Evolutionary conservation across 1,140 invertebrate species (phyloP), one percentile per base, ranked within the genome.

Genomic region (Drosophila sechellia): DNA sequence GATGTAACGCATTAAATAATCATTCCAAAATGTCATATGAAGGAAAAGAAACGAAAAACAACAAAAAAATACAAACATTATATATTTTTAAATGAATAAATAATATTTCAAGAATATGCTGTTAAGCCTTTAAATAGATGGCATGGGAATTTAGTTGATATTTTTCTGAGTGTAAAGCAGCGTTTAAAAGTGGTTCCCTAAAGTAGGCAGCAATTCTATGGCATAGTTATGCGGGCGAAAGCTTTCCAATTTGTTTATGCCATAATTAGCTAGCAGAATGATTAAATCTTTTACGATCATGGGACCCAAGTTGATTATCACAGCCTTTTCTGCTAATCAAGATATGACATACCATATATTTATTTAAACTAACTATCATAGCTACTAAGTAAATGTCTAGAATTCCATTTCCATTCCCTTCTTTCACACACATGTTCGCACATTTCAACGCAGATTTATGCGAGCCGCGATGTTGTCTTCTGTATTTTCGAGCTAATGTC

Each of bases 1-100:
- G 77, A 84, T 86, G 77, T 81, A 81, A 72, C 73, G 79, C 81
- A 84, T 84, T 48, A 69, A 63, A 81, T 81, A 86, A 86, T 86
- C 81, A 85, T 85, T 85, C 81, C 81, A 86, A 85, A 85, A 77
- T 85, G 81, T 85, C 81, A 86, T 86, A 77, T 53, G 56, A 68
- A 71, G 70, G 40, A 75, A 64, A 74, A 69, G 40, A 42, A 56
- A 75, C 22, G 66, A 65, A 42, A 74, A 54, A 42, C 31, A 57
- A 42, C 31, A 57, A 27, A 77, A 77, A 37, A 63, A 45, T 55
- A 54, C 54, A 42, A 77, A 70, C 31, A 49, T 61, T 61, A 66
- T 71, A 78, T 60, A 78, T 76, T 69, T 55, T 77, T 73, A 76
- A 55, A 65, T 75, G 66, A 70, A 70, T 70, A 70, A 68, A 70